Evolutionary conservation across 2,888 invertebrate genomes (phyloP), one percentile per base, ranked within the genome.

Genomic region (Dysmachus trigonus): DNA sequence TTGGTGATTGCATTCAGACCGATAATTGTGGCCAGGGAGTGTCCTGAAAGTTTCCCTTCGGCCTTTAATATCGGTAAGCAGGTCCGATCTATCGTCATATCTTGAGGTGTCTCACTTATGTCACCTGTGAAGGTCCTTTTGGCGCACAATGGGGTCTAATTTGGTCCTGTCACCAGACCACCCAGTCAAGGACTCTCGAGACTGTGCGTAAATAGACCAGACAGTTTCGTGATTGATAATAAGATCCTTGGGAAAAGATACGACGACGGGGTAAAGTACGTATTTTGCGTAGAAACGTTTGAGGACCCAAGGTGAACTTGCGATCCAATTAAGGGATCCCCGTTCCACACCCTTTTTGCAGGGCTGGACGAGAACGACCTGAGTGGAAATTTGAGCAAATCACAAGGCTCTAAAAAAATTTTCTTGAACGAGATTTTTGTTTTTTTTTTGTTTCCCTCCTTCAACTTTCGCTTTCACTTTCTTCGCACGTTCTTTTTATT

Each of bases 251-350:
- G 73, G 73, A 33, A 15, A 73, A 2, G 73, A 33, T 73, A 51
- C 47, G 51, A 51, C 1, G 22, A n/a, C 38, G 76, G 33, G 73
- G 6, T n/a, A 73, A 38, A 76, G 38, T 76, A 18, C 38, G 22
- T 62, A 76, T 22, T 18, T 15, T 33, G 73, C 73, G 30, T 73
- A 1, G 15, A 2, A 76, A 76, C 33, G 13, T 76, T 47, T 30
- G 30, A 77, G 15, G 27, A 13, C n/a, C 77, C 10, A 77, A 41
- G 77, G 47, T 77, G 47, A 77, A 77, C 77, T 77, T 51, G 22
- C 51, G 47, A 77, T 77, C 47, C 77, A 77, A 77, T 77, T 77
- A 77, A n/a, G 77, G 27, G 15, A 13, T 47, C 47, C 38, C 38
- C 38, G n/a, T n/a, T 77, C 47, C 47, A 10, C 47, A 27, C 15